These are phyloP conservation scores for Lobophora halterata DNA, from an alignment of 2,888 invertebrate species.

Conservation along the genomic window DNA sequence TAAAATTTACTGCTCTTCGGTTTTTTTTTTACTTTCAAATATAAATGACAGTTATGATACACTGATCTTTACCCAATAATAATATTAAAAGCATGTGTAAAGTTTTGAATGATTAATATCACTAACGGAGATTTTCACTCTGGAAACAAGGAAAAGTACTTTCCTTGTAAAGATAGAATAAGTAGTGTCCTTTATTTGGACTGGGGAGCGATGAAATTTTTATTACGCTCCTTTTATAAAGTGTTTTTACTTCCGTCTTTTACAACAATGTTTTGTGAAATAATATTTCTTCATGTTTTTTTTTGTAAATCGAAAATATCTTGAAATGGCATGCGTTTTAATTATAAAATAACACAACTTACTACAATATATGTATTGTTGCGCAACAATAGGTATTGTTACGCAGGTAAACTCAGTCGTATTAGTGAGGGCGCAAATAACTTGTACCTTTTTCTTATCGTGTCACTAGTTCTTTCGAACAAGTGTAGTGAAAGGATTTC, in stretches of 20 bases:
- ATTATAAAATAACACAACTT: too few relatives aligned
- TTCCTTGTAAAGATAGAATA: conserved; percentile 30
- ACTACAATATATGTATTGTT: too few relatives aligned
- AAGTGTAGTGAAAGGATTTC: too few relatives aligned
- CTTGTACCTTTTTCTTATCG: too few relatives aligned
- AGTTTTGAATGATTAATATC: too few relatives aligned
- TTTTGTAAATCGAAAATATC: not conserved
- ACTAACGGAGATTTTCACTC: conserved; percentile 20
- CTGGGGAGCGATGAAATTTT: conserved; percentile 20
- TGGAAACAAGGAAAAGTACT: conserved; percentile 36
- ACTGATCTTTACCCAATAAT: too few relatives aligned
- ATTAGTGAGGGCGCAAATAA: too few relatives aligned
- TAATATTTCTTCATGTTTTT: conserved; percentile 1
- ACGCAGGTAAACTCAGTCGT: too few relatives aligned
- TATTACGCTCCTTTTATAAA: conserved; percentile 16
- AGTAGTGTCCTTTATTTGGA: conserved; percentile 32
- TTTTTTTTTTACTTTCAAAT: conserved; percentile 43
- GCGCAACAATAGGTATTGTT: too few relatives aligned
- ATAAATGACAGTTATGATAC: conserved; percentile 61
- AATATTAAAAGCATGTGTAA: too few relatives aligned
- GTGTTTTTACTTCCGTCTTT: conserved; percentile 6
- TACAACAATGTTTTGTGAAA: conserved; percentile 7
- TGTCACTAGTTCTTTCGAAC: too few relatives aligned
- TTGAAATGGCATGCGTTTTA: conserved; percentile 7
- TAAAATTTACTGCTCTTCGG: too few relatives aligned